Evolutionary conservation across 2,888 invertebrate genomes (phyloP).

Genomic region (Plebejus anna): DNA sequence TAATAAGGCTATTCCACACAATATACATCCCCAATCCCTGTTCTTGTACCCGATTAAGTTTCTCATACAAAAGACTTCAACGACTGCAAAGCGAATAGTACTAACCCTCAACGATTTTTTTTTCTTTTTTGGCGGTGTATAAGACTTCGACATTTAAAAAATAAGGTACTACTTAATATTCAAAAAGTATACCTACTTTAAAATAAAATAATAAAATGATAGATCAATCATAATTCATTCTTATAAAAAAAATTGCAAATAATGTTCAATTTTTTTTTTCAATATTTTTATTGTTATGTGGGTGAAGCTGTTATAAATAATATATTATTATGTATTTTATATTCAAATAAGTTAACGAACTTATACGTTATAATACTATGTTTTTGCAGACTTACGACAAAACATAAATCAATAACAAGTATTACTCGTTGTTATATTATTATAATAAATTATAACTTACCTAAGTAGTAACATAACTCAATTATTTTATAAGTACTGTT

Average conservation of each 20-base stretch:
- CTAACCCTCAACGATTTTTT: neutral
- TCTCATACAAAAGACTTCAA: constrained; percentile 14
- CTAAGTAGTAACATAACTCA: constrained; percentile 3
- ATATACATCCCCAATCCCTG: neutral
- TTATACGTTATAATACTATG: neutral
- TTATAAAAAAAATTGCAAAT: neutral
- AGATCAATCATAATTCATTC: neutral
- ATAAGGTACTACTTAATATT: neutral
- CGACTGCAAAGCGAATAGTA: neutral
- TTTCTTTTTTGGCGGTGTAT: neutral
- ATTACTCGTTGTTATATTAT: neutral
- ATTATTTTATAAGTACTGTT: neutral
- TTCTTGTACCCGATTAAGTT: constrained; percentile 10
- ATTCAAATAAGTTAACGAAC: neutral
- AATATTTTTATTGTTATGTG: constrained; percentile 14
- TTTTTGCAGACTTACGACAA: neutral
- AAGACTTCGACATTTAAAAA: neutral
- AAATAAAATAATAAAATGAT: neutral
- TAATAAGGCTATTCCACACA: neutral
- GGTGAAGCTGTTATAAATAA: neutral
- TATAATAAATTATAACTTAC: neutral
- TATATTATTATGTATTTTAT: neutral
- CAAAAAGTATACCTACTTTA: neutral
- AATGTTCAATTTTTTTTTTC: neutral
- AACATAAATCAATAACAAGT: constrained; percentile 13